phyloP scores from a whole-genome alignment of 2,888 invertebrate genomes.

The Melieria crassipennis region DNA sequence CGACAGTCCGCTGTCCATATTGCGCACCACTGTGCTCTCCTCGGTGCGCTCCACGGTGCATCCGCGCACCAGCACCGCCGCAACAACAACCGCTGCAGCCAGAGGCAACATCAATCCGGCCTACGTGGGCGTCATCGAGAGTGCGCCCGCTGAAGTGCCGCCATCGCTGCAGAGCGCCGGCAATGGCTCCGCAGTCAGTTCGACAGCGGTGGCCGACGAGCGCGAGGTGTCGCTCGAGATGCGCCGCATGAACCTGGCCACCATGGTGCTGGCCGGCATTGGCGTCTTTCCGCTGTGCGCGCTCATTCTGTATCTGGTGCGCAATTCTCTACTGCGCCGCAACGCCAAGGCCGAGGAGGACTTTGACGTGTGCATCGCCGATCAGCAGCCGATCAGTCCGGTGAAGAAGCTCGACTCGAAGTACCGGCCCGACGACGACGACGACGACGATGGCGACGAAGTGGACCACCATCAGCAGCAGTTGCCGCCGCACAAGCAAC shows the following conservation, averaged over 20 bases:
- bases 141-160: slow-evolving; percentile 8
- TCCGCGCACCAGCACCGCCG: slow-evolving; percentile 46
- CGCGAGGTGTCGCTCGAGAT: slow-evolving; percentile 71
- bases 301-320: slow-evolving; percentile 70
- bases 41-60: slow-evolving; percentile 63
- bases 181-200: slow-evolving; percentile 47
- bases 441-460: slow-evolving; percentile 51
- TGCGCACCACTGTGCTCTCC: slow-evolving; percentile 68
- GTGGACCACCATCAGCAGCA: slow-evolving; percentile 47
- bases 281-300: slow-evolving; percentile 71
- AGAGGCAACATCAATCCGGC: not conserved
- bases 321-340: slow-evolving; percentile 69
- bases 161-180: slow-evolving; percentile 27
- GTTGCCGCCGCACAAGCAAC: slow-evolving; percentile 33
- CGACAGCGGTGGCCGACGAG: slow-evolving; percentile 53
- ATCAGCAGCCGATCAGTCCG: slow-evolving; percentile 67
- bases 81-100: slow-evolving; percentile 20
- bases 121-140: slow-evolving; percentile 24
- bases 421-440: slow-evolving; percentile 46
- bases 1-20: slow-evolving; percentile 63
- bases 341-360: slow-evolving; percentile 67
- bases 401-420: slow-evolving; percentile 61
- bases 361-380: slow-evolving; percentile 72
- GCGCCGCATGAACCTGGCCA: slow-evolving; percentile 71
- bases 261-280: slow-evolving; percentile 71